Evolutionary conservation across 2,888 invertebrate genomes (phyloP).

Genomic region (Machimus atricapillus): DNA sequence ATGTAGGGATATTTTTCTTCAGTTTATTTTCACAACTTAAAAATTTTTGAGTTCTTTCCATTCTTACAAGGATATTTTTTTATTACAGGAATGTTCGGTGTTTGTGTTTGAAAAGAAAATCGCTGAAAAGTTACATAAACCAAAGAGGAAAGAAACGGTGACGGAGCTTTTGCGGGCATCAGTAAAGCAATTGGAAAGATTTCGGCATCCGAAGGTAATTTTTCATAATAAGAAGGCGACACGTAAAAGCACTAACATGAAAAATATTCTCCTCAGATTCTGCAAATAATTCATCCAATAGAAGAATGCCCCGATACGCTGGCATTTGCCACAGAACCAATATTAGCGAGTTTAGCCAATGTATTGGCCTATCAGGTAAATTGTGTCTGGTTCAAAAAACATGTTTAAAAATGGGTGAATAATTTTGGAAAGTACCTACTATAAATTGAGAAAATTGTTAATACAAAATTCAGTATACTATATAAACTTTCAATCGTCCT

Average conservation of each 20-base stretch:
- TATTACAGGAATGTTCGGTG: conserved; percentile 85
- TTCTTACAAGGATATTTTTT: background rate
- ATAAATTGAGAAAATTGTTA: background rate
- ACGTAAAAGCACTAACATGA: background rate
- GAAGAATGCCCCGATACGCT: conserved; percentile 87
- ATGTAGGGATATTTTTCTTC: background rate
- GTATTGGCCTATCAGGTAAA: conserved; percentile 81
- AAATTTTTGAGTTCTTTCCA: background rate
- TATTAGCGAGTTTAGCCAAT: conserved; percentile 88
- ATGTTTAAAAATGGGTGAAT: background rate
- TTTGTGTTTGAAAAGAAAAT: conserved; percentile 93
- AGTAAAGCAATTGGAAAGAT: conserved; percentile 79
- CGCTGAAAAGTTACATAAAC: conserved; percentile 91
- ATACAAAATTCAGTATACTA: background rate
- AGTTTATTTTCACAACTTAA: background rate
- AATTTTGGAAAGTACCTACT: background rate
- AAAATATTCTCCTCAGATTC: conserved; percentile 60
- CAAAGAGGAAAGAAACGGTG: conserved; percentile 89
- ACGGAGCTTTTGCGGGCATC: conserved; percentile 84
- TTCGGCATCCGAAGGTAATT: conserved; percentile 79
- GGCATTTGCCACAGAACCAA: conserved; percentile 93
- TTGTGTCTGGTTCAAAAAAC: background rate
- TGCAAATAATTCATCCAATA: conserved; percentile 73
- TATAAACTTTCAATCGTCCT: background rate
- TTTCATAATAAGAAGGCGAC: conserved; percentile 43